Evolutionary conservation across 23 tunicate species (phyloP), one percentile per base, ranked within the genome.

Genomic region (Halocynthia roretzi): DNA sequence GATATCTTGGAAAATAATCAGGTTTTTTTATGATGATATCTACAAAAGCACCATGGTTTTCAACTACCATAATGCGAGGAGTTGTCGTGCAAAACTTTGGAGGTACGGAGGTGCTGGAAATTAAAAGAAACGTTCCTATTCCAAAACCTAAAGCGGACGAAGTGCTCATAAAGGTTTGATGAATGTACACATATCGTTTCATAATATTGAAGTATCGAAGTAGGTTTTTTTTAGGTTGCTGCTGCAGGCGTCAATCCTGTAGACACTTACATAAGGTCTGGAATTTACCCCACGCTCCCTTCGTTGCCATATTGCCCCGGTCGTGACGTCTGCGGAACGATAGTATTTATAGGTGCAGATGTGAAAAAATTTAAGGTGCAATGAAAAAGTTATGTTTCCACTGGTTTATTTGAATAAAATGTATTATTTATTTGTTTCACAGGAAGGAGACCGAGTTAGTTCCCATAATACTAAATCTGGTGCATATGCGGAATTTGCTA

Each of bases 171-270:
- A 85, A 85, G 72, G 78, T 74, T 10, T 31, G 44, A 2, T 31
- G 44, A 31, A 31, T 31, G 44, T 31, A 31, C 44, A 31, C 44
- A 1, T 31, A 31, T 31, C 44, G 44, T 31, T 31, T 31, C 44
- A 31, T 0, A 31, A 31, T 31, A 31, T 31, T 31, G 44, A 4
- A 58, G 63, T 58, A 58, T 58, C 63, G 63, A 14, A 58, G n/a
- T 58, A 31, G 5, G n/a, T 58, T 31, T 31, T 31, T 20, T 65
- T 15, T 10, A 65, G 70, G 94, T 88, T 62, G 90, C 87, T 7
- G 90, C 97, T 52, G 84, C 81, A 21, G 97, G 97, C 57, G 87
- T 90, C 5, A 85, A 85, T 77, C 90, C 90, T 8, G 97, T 90
- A 40, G 97, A 90, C 48, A 85, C 90, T 6, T 90, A 90, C 83